Percentiles rank a stretch among this genome's conserved stretches.
Evolutionary conservation across 1,140 invertebrate genomes (phyloP).

Genomic region (Papilio polyxenes): DNA sequence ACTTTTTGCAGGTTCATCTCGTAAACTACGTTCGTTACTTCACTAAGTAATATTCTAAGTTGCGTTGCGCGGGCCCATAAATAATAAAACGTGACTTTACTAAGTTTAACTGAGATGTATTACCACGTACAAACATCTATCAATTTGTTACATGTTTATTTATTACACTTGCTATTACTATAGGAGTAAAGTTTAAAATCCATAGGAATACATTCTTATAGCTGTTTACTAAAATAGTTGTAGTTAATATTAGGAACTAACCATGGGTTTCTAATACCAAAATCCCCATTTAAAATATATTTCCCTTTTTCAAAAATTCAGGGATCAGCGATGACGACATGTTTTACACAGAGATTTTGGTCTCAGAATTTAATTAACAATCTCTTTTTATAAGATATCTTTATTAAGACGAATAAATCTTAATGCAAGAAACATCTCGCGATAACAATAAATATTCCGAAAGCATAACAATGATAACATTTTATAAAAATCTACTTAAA

Average conservation of each 20-base stretch:
- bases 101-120: constrained; percentile 34
- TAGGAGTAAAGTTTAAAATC: not conserved
- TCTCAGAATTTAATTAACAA: too few relatives aligned
- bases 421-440: not conserved
- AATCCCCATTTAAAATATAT: too few relatives aligned
- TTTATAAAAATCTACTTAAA: constrained; percentile 3
- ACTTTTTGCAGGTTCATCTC: constrained; percentile 61
- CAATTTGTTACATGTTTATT: constrained; percentile 19
- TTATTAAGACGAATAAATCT: not conserved
- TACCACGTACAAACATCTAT: constrained; percentile 17
- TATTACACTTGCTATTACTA: not conserved
- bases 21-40: constrained; percentile 40
- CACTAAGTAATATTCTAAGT: constrained; percentile 40
- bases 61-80: constrained; percentile 25
- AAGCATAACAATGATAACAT: not conserved
- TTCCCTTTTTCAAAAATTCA: too few relatives aligned
- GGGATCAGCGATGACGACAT: too few relatives aligned
- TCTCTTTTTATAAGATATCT: too few relatives aligned
- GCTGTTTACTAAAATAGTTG: too few relatives aligned
- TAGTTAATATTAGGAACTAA: too few relatives aligned
- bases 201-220: too few relatives aligned
- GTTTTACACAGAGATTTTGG: too few relatives aligned
- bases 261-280: too few relatives aligned
- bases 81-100: constrained; percentile 44
- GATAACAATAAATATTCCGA: not conserved